These are phyloP conservation scores for Halocaridina rubra DNA, from an alignment of 2,888 invertebrate species.

Conservation along the genomic window DNA sequence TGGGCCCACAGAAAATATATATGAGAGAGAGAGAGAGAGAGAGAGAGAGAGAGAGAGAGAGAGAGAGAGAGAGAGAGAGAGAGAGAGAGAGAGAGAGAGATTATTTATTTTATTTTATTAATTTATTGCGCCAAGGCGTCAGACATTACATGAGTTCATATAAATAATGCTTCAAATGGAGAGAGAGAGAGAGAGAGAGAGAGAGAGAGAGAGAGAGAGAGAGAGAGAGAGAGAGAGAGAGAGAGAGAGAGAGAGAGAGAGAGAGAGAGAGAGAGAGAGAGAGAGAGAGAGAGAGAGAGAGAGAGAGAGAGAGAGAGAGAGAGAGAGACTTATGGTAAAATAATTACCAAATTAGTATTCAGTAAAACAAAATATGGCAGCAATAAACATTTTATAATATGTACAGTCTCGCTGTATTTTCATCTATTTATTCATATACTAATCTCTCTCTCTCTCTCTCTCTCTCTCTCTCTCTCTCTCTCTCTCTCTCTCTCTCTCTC, in stretches of 20 bases:
- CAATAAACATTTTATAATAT: no score
- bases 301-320: neutral
- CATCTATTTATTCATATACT: no score
- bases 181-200: neutral
- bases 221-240: neutral
- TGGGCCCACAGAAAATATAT: neutral
- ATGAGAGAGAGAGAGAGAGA: neutral
- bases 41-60: neutral
- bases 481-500: neutral
- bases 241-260: neutral
- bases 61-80: neutral
- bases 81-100: neutral
- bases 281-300: neutral
- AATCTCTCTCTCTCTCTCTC: neutral
- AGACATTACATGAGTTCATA: neutral
- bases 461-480: neutral
- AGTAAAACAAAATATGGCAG: no score
- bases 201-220: neutral
- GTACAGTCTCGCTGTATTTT: no score
- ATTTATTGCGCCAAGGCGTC: no score
- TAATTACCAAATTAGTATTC: no score
- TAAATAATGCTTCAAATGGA: neutral
- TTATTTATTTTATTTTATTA: no score
- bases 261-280: neutral
- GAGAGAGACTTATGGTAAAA: neutral